Base-by-base conservation (phyloP, 2,113 vertebrate species). In the Embiotoca jacksoni region DNA sequence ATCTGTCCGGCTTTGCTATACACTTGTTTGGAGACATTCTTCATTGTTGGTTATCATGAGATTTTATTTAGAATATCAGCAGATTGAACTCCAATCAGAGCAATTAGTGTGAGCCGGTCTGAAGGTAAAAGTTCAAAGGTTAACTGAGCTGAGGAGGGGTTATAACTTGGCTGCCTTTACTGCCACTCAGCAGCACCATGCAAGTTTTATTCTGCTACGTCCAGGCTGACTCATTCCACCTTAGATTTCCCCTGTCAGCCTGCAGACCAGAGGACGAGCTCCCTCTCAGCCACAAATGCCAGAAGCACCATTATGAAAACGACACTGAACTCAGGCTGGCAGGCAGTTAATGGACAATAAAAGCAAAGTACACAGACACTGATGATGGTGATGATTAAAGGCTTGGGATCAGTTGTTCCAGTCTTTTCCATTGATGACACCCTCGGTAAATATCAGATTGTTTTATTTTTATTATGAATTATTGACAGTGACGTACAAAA, bases 261-360 rank as follows among this genome's bases (percentile, higher is more conserved):
- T 23, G 23, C 23, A 23, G 23, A 23, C 23, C 23, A 23, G 23
- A 23, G 23, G 23, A 23, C 23, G 23, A 23, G 23, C 23, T 23
- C 23, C 23, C 23, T 23, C 23, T 23, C 37, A 5, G 50, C 58
- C 72, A 54, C 63, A 82, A 78, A 83, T 74, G 83, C 84, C 87
- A 87, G 65, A 75, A 57, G 74, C 54, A 49, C 75, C 83, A 86
- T 88, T 81, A 84, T 65, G 68, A 75, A 31, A 78, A 78, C 9
- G 47, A 23, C 23, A 59, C 60, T 69, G 72, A 81, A 73, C 23
- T 46, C 50, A 79, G 36, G 70, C 58, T 71, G 73, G 50, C 62
- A 61, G 41, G 3, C 1, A 1, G 69, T 61, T 83, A 80, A 86
- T 86, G 84, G 78, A 74, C 8, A 5, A 69, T 82, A 78, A 70